These are phyloP conservation scores for Limonius californicus DNA, from an alignment of 1,140 invertebrate genomes.

Conservation along the genomic window DNA sequence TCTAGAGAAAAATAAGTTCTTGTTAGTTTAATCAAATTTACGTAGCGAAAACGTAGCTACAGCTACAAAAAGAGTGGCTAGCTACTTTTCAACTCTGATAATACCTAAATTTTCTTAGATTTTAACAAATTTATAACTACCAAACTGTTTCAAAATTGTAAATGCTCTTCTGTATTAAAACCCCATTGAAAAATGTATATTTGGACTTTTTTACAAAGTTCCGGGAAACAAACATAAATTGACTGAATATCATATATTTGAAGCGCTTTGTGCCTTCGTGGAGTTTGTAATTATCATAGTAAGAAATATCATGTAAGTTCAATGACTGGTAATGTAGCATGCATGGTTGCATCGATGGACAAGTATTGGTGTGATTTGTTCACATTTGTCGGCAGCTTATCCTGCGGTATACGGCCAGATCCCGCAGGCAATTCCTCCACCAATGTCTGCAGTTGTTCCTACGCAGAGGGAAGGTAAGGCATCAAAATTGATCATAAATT, in stretches of 20 bases:
- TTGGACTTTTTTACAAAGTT: too few relatives aligned
- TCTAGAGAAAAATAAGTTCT: too few relatives aligned
- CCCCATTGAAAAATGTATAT: too few relatives aligned
- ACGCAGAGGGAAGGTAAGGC: slow-evolving; percentile 93
- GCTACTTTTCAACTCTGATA: too few relatives aligned
- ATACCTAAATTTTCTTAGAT: too few relatives aligned
- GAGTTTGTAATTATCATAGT: background rate
- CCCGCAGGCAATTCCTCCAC: slow-evolving; percentile 90
- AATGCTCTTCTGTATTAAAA: too few relatives aligned
- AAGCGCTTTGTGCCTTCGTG: background rate
- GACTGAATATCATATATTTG: too few relatives aligned
- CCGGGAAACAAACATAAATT: background rate
- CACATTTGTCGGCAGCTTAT: slow-evolving; percentile 77
- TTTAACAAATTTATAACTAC: too few relatives aligned
- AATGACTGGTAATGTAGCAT: slow-evolving; percentile 10
- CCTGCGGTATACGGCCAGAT: slow-evolving; percentile 93
- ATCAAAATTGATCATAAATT: slow-evolving; percentile 19
- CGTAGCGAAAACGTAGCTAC: too few relatives aligned
- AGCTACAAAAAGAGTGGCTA: too few relatives aligned
- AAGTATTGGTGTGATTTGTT: slow-evolving; percentile 56
- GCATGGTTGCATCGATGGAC: slow-evolving; percentile 39
- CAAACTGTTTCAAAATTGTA: too few relatives aligned
- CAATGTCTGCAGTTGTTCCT: slow-evolving; percentile 83
- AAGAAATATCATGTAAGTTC: background rate
- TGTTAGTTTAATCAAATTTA: too few relatives aligned